Evolutionary conservation across 1,140 invertebrate species (phyloP), one percentile per base, ranked within the genome.

Genomic region (Leptinotarsa undecemlineata): DNA sequence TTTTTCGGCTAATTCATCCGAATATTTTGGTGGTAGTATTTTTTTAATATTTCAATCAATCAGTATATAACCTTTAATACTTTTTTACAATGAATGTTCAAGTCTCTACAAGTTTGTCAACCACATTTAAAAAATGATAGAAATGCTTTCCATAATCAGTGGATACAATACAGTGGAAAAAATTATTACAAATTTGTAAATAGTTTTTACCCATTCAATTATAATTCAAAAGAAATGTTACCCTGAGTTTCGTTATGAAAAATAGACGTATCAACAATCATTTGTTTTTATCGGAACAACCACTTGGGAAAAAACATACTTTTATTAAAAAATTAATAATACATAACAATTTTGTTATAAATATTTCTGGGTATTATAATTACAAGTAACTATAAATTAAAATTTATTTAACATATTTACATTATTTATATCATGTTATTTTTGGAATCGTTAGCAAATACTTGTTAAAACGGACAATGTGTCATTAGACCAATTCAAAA

Each of bases 401-500:
- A 57, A 15, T 17, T 8, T 33, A 57, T 17, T 57, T 57, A 57
- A 57, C 51, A 57, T 57, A 57, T 57, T n/a, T 57, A 57, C 51
- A 57, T 17, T 57, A 57, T 19, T 57, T 57, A 19, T 17, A 57
- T 42, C 33, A 33, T 33, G 51, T 57, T 57, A 57, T 57, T 17
- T 57, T 57, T 57, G 51, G 51, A 57, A 57, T 57, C 6, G 51
- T n/a, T 57, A 57, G 51, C 51, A 57, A 57, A 57, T 57, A 15
- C 51, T 17, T 11, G 48, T 26, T 48, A 71, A 48, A 20, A 26
- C 21, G 33, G 69, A 51, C 1, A 20, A 71, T 5, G 48, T 11
- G 23, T 71, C 69, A 17, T 57, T 72, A 19, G 51, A 57, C 91
- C 95, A 97, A 85, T 95, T 92, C 20, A 98, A 87, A 60, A 92